Evolutionary conservation across 2,797 vertebrate genomes (phyloP).

Genomic region (Thalassophryne amazonica): DNA sequence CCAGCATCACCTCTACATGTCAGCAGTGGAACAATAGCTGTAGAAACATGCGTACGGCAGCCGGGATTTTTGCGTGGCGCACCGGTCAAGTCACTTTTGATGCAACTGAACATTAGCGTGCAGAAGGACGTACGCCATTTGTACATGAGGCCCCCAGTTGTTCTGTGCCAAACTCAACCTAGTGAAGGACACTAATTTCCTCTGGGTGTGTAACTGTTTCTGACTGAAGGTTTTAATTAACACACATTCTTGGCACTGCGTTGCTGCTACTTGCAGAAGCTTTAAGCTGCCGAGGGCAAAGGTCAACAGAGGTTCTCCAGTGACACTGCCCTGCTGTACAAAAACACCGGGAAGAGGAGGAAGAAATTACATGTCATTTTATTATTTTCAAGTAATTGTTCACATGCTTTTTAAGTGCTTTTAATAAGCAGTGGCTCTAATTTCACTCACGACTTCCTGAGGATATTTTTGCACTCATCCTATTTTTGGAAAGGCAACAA

Average conservation of each 20-base stretch:
- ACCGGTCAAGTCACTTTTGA: too few relatives aligned
- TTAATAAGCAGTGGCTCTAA: not conserved
- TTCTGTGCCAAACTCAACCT: conserved; percentile 17
- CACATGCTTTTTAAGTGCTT: not conserved
- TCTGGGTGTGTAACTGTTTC: conserved; percentile 4
- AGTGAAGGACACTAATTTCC: conserved; percentile 41
- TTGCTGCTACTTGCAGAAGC: conserved; percentile 2
- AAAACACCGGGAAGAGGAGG: not conserved
- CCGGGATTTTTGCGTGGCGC: too few relatives aligned
- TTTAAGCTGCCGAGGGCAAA: conserved; percentile 19
- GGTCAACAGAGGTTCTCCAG: conserved; percentile 1
- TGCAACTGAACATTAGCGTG: too few relatives aligned
- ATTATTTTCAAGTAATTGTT: not conserved
- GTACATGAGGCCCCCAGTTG: too few relatives aligned
- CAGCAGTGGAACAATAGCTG: too few relatives aligned
- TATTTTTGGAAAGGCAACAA: not conserved
- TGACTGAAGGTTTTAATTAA: conserved; percentile 42
- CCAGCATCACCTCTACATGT: too few relatives aligned
- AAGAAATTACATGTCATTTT: not conserved
- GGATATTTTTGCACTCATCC: not conserved
- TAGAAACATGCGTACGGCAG: too few relatives aligned
- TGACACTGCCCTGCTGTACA: not conserved
- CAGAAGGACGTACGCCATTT: too few relatives aligned
- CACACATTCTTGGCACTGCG: conserved; percentile 12
- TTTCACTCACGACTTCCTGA: not conserved